Evolutionary conservation across 1,140 invertebrate genomes (phyloP).

Genomic region (Bathynomus jamesi): DNA sequence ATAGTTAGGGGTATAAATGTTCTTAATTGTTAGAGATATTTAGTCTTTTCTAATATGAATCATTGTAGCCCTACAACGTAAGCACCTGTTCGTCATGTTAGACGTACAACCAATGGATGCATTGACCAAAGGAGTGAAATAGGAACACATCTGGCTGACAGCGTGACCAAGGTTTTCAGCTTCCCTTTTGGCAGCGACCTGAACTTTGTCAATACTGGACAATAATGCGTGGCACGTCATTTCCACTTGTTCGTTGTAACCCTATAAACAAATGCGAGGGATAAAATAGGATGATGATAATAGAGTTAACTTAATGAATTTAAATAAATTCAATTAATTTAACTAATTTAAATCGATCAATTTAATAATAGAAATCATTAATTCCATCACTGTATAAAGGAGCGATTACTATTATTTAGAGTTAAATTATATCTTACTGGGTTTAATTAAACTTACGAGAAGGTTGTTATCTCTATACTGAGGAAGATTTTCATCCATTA

Average conservation of each 20-base stretch:
- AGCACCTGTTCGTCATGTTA: constrained; percentile 63
- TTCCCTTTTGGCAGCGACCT: constrained; percentile 75
- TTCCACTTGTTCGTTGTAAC: constrained; percentile 65
- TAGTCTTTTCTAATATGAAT: too few relatives aligned
- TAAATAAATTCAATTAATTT: too few relatives aligned
- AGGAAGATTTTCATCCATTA: constrained; percentile 70
- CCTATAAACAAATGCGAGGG: too few relatives aligned
- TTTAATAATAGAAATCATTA: too few relatives aligned
- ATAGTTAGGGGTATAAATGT: too few relatives aligned
- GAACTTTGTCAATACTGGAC: constrained; percentile 72
- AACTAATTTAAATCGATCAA: too few relatives aligned
- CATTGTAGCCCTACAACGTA: too few relatives aligned
- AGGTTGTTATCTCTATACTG: constrained; percentile 58
- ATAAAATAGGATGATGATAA: constrained; percentile 5
- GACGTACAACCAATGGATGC: constrained; percentile 74
- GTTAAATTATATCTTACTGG: too few relatives aligned
- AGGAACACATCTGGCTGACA: constrained; percentile 70
- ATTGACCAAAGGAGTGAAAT: constrained; percentile 74
- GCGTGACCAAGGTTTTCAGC: constrained; percentile 87
- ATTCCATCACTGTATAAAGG: too few relatives aligned
- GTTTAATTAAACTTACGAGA: constrained; percentile 13
- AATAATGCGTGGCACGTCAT: constrained; percentile 50
- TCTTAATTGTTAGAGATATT: too few relatives aligned
- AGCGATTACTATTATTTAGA: too few relatives aligned
- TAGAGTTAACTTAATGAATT: too few relatives aligned